Evolutionary conservation across 1,140 invertebrate genomes (phyloP), one percentile per base, ranked within the genome.

Genomic region (Bradysia coprophila): DNA sequence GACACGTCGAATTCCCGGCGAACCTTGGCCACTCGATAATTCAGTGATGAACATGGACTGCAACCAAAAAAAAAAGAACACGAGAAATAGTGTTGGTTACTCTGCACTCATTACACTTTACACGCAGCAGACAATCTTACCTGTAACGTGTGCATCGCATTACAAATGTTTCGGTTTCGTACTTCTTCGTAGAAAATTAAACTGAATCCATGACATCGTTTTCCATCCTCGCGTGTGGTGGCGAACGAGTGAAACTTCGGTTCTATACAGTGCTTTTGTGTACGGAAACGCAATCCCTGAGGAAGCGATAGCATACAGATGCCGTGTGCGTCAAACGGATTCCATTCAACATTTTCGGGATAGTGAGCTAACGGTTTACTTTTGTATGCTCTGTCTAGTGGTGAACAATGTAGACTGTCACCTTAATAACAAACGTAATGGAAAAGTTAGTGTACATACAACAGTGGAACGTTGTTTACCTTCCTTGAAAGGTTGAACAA

Each of bases 101-200:
- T 11, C 13, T 28, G 24, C 24, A 28, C 4, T 4, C 19, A 21
- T 16, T 18, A 21, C 23, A 36, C 38, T 23, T 13, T 5, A 11
- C 3, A 18, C 13, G 24, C 6, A 28, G 24, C 24, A 28, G 6
- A 13, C 24, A 28, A 28, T 28, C 10, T 48, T 60, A 81, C 77
- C 65, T 93, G 89, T 39, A 96, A 68, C 6, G 89, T 92, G 62
- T 93, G 86, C 76, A 97, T 91, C 28, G 91, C 90, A 48, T 76
- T 81, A 58, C 88, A 91, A 48, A 96, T 92, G 58, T 91, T 85
- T 38, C 75, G 70, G 59, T 91, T 90, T 39, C 76, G 75, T 47
- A 94, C 88, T 67, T 93, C 85, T 66, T 98, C 94, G 67, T 86
- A 96, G 62, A 97, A 97, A 11, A 91, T 78, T 43, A 91, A 73